Conservation (phyloP, 2,888 invertebrate species). For the Laothoe populi region DNA sequence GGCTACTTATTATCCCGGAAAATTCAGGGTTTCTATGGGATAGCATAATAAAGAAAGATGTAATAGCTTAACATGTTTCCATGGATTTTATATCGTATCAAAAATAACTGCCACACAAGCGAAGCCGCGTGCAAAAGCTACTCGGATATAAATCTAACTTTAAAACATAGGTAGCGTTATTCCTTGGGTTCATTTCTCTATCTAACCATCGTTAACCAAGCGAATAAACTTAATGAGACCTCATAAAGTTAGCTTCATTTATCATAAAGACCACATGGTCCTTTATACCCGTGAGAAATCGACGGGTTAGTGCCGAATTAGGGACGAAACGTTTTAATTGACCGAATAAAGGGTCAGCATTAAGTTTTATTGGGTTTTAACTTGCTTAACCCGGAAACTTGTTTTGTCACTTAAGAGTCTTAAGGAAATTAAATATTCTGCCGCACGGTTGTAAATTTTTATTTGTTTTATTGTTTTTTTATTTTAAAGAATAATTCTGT, state of each 20-base stretch:
- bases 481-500: no score
- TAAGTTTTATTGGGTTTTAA: conserved; percentile 29
- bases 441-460: background rate
- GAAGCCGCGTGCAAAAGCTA: no score
- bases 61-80: no score
- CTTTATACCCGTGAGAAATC: conserved; percentile 40
- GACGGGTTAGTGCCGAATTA: conserved; percentile 41
- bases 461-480: background rate
- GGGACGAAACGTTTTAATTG: conserved; percentile 42
- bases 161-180: conserved; percentile 1
- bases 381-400: conserved; percentile 25
- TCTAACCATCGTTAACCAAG: conserved; percentile 19
- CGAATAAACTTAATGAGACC: conserved; percentile 31
- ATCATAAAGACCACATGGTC: conserved; percentile 36
- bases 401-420: conserved; percentile 24
- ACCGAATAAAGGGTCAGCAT: conserved; percentile 34
- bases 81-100: no score
- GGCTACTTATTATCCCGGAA: no score
- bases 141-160: background rate
- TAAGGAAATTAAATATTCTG: background rate
- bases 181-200: background rate
- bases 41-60: no score
- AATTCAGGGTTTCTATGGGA: no score
- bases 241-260: conserved; percentile 40
- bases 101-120: no score